Percentiles rank a stretch among this genome's conserved stretches.
phyloP scores from a whole-genome alignment of 2,888 invertebrate species.

The Syritta pipiens region DNA sequence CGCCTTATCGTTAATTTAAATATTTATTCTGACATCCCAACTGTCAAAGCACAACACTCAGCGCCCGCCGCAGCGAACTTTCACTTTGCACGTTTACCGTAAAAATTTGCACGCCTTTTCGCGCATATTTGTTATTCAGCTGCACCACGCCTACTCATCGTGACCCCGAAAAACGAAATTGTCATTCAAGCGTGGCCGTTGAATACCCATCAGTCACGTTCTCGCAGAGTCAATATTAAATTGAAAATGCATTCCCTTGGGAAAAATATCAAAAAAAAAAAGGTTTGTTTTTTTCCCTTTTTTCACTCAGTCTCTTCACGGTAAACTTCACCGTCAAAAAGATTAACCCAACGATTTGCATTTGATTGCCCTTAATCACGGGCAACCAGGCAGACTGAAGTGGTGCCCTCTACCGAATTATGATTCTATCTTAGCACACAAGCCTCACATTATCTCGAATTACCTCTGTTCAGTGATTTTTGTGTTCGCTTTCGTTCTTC shows the following conservation, averaged over 20 bases:
- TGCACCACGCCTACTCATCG: conserved; percentile 28
- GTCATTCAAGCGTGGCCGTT: conserved; percentile 44
- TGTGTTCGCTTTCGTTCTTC: conserved; percentile 29
- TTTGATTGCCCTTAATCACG: conserved; percentile 59
- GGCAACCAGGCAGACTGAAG: too few species aligned
- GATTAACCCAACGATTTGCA: conserved; percentile 27
- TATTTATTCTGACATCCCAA: conserved; percentile 2
- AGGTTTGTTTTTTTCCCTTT: too few species aligned
- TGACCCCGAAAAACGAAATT: conserved; percentile 50
- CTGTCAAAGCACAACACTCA: not conserved
- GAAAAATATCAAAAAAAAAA: not conserved
- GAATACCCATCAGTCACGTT: conserved; percentile 34
- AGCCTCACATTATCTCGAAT: conserved; percentile 39
- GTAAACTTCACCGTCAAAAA: not conserved
- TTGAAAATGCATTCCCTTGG: not conserved
- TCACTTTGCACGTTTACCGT: conserved; percentile 13
- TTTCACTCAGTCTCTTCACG: too few species aligned
- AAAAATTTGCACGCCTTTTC: conserved; percentile 19
- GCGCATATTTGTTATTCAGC: conserved; percentile 10
- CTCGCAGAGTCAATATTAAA: not conserved
- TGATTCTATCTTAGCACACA: conserved; percentile 13
- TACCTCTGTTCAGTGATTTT: conserved; percentile 6
- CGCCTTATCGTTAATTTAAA: not conserved
- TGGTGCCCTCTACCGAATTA: conserved; percentile 17
- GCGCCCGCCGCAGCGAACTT: not conserved